phyloP scores from a whole-genome alignment of 2,888 invertebrate genomes.

The Meteorus cinctellus region DNA sequence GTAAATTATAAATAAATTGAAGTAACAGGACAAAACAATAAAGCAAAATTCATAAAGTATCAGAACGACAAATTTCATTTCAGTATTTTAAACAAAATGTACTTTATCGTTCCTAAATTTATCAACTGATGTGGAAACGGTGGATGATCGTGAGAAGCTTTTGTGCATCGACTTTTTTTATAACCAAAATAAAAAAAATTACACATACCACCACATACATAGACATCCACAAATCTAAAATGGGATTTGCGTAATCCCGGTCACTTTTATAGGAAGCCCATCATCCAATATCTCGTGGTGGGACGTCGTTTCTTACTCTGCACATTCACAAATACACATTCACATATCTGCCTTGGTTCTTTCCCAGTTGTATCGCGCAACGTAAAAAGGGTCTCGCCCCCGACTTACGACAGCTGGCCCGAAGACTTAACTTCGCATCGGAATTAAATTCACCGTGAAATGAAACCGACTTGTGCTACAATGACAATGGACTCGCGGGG shows the following conservation, averaged over 20 bases:
- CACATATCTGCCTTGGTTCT: slow-evolving; percentile 42
- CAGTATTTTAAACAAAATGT: slow-evolving; percentile 5
- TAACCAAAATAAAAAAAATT: background rate
- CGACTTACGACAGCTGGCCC: slow-evolving; percentile 63
- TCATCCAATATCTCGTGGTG: slow-evolving; percentile 50
- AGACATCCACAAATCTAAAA: slow-evolving; percentile 46
- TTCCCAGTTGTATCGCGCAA: slow-evolving; percentile 49
- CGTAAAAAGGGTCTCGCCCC: slow-evolving; percentile 59
- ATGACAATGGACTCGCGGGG: slow-evolving; percentile 63
- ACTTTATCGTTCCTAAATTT: background rate
- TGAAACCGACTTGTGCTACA: slow-evolving; percentile 63
- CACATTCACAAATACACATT: slow-evolving; percentile 4
- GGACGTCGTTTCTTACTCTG: slow-evolving; percentile 51
- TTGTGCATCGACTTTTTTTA: slow-evolving; percentile 27
- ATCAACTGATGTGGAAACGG: slow-evolving; percentile 21
- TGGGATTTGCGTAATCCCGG: slow-evolving; percentile 71
- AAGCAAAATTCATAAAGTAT: too few relatives aligned
- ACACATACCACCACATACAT: slow-evolving; percentile 8
- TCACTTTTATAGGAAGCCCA: slow-evolving; percentile 65
- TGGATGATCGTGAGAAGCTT: slow-evolving; percentile 49
- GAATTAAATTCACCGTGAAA: slow-evolving; percentile 72
- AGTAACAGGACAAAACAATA: too few relatives aligned
- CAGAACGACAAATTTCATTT: too few relatives aligned
- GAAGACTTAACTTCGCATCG: slow-evolving; percentile 66
- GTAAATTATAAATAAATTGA: too few relatives aligned